A percentile compares a stretch with the other conserved stretches of the same genome.
Evolutionary conservation across 1,140 invertebrate genomes (phyloP).

Genomic region (Lepidurus packardi): DNA sequence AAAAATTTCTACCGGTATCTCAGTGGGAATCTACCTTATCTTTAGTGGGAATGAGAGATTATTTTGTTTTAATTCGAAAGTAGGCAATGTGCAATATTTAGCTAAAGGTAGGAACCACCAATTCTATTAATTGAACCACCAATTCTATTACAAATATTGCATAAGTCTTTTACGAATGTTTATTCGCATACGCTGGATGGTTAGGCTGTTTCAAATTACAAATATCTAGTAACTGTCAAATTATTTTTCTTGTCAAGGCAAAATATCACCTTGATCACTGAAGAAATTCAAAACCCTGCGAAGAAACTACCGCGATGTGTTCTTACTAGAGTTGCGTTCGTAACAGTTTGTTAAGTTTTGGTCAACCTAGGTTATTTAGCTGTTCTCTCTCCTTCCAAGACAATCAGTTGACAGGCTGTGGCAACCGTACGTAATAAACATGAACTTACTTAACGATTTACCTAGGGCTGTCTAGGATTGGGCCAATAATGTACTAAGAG

Average conservation of each 20-base stretch:
- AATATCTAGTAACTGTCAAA: neutral
- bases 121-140: too few relatives aligned
- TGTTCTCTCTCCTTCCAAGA: slow-evolving; percentile 52
- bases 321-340: slow-evolving; percentile 54
- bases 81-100: slow-evolving; percentile 42
- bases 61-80: neutral
- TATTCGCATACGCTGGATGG: slow-evolving; percentile 53
- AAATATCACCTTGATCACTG: slow-evolving; percentile 58
- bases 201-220: neutral
- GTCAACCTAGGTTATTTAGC: slow-evolving; percentile 59
- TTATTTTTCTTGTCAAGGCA: neutral
- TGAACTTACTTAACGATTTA: neutral
- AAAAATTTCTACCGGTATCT: slow-evolving; percentile 44
- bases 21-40: too few relatives aligned
- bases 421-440: slow-evolving; percentile 52
- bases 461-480: slow-evolving; percentile 47
- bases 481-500: slow-evolving; percentile 56
- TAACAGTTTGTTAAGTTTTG: slow-evolving; percentile 56
- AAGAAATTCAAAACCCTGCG: slow-evolving; percentile 60
- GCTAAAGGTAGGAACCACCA: slow-evolving; percentile 45
- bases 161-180: slow-evolving; percentile 50
- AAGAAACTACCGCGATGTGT: slow-evolving; percentile 60
- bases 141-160: slow-evolving; percentile 45
- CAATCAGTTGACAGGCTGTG: slow-evolving; percentile 55
- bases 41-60: neutral